Base-by-base conservation (phyloP, 2,797 vertebrate genomes). In the Myotis daubentonii region DNA sequence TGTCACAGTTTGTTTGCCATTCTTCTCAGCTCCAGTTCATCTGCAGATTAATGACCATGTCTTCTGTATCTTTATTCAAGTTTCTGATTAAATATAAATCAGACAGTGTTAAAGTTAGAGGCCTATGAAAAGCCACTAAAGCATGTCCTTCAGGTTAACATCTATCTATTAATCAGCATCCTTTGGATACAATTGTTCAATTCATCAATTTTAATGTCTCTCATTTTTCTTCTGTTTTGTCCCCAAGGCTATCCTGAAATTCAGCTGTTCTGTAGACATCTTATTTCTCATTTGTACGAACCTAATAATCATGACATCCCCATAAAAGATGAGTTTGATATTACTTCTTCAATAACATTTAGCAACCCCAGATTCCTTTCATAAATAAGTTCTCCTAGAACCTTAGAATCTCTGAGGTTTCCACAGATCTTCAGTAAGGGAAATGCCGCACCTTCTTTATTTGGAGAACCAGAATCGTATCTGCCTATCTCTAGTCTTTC, bases 191-290 rank as follows among this genome's bases (percentile, higher is more conserved):
- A 93, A 28, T 38, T 92, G 70, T 92, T 94, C 82, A 95, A 89
- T 89, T 95, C 86, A 95, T 96, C 72, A 82, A 83, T 88, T 95
- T 97, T 95, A 95, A 92, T 95, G 81, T 92, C 6, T 30, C 81
- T 95, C 91, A 92, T 90, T 95, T 96, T 96, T 96, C 89, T 95
- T 97, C 30, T 72, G 23, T 72, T 89, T 91, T 89, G 5, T 88
- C 55, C 72, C 68, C 49, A 91, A 91, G 49, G 36, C 33, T 87
- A 41, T 82, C 33, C 22, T 92, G 76, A 94, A 94, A 89, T 53
- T 84, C 36, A 22, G 30, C 72, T 95, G 36, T 11, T 90, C 38
- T 87, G 25, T 57, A 80, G 75, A 86, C 74, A 87, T 53, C 95
- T 74, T 47, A 93, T 95, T 96, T 93, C 30, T 94, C 65, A 93